Percentiles rank a stretch among this genome's conserved stretches.
These are phyloP conservation scores for Amia ocellicauda DNA, from an alignment of 2,113 vertebrate genomes.

Conservation along the genomic window DNA sequence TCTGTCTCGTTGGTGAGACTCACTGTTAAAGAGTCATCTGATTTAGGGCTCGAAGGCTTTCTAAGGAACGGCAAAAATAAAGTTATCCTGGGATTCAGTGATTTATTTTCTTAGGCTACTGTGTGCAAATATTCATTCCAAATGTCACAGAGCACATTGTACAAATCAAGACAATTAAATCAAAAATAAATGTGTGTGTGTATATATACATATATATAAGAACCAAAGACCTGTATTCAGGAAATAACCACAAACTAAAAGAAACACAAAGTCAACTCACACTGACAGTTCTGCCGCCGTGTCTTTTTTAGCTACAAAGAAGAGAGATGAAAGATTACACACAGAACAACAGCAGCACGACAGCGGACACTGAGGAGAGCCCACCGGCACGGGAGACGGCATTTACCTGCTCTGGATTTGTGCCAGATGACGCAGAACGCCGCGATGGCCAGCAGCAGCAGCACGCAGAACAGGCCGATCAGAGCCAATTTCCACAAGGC, in stretches of 20 bases:
- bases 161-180: background rate
- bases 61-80: constrained; percentile 61
- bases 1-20: constrained; percentile 49
- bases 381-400: too few relatives aligned
- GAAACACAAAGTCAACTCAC: constrained; percentile 63
- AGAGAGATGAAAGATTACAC: constrained; percentile 42
- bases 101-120: too few relatives aligned
- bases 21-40: constrained; percentile 62
- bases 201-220: too few relatives aligned
- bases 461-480: constrained; percentile 40
- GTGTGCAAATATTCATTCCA: too few relatives aligned
- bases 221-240: too few relatives aligned
- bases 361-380: too few relatives aligned
- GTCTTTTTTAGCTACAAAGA: constrained; percentile 63
- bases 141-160: too few relatives aligned
- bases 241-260: too few relatives aligned
- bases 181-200: too few relatives aligned
- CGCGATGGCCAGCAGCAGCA: constrained; percentile 33
- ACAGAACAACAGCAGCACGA: constrained; percentile 11
- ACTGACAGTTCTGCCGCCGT: constrained; percentile 60
- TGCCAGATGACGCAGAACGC: constrained; percentile 36
- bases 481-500: constrained; percentile 60
- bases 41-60: constrained; percentile 67
- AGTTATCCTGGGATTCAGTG: constrained; percentile 42
- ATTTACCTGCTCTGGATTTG: constrained; percentile 63